These are phyloP conservation scores for Aplysina aerophoba DNA, from an alignment of 37 sponge, comb jelly and placozoan species.

Conservation along the genomic window DNA sequence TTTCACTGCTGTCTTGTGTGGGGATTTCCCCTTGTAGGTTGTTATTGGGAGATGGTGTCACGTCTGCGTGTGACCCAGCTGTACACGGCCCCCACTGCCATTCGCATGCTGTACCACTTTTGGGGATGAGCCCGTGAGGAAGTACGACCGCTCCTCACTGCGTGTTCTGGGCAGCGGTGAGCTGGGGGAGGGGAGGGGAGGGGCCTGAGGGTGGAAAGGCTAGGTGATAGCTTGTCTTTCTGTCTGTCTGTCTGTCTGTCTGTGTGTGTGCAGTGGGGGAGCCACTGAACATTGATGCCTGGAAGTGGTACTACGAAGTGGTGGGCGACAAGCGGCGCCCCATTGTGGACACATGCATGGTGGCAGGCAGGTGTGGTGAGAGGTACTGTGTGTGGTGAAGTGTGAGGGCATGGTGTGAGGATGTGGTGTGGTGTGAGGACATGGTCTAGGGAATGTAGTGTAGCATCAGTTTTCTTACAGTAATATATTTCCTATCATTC, in stretches of 20 bases:
- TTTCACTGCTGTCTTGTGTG: too few relatives aligned
- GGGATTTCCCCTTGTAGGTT: background rate
- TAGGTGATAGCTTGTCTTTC: too few relatives aligned
- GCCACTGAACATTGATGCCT: slow-evolving; percentile 57
- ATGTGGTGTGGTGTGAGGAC: too few relatives aligned
- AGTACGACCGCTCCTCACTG: slow-evolving; percentile 84
- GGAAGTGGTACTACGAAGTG: slow-evolving; percentile 54
- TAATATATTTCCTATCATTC: too few relatives aligned
- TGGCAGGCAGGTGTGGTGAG: slow-evolving; percentile 73
- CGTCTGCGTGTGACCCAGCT: background rate
- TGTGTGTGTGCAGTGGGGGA: slow-evolving; percentile 66
- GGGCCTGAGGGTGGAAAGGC: too few relatives aligned
- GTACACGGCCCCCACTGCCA: slow-evolving; percentile 84
- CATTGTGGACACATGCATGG: slow-evolving; percentile 78
- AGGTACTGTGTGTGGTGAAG: too few relatives aligned
- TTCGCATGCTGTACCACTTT: slow-evolving; percentile 86
- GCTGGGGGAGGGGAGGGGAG: too few relatives aligned
- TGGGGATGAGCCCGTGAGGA: slow-evolving; percentile 81
- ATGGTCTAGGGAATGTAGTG: too few relatives aligned
- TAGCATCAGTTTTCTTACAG: too few relatives aligned
- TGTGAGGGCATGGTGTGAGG: background rate
- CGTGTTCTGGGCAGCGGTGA: slow-evolving; percentile 87
- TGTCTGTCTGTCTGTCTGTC: too few relatives aligned
- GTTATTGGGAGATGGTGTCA: slow-evolving; percentile 1
- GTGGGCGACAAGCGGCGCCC: slow-evolving; percentile 51